A percentile compares a stretch with the other conserved stretches of the same genome.
Evolutionary conservation across 2,888 invertebrate species (phyloP).

Genomic region (Spodoptera littoralis): DNA sequence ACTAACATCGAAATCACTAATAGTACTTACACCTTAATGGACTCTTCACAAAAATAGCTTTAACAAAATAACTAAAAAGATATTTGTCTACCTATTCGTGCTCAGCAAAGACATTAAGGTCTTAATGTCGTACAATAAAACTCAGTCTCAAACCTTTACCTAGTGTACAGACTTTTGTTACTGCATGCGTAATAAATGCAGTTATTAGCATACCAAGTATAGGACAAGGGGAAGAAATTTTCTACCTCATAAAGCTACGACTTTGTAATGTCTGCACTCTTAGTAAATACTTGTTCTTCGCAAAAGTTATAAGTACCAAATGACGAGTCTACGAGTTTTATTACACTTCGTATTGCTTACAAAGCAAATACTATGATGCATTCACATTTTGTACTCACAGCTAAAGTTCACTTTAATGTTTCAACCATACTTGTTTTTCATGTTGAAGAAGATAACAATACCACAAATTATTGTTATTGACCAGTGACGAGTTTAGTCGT

Average conservation of each 20-base stretch:
- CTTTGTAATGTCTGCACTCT: conserved; percentile 68
- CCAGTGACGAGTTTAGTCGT: conserved; percentile 7
- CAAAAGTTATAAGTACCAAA: conserved; percentile 41
- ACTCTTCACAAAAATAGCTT: conserved; percentile 1
- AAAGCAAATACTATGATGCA: background rate
- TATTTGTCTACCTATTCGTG: conserved; percentile 19
- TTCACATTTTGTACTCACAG: too few relatives aligned
- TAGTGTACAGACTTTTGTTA: conserved; percentile 41
- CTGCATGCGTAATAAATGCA: conserved; percentile 77
- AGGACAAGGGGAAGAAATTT: conserved; percentile 72
- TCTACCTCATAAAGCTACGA: conserved; percentile 73
- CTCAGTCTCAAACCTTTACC: conserved; percentile 35
- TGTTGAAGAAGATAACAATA: conserved; percentile 6
- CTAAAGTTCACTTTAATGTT: background rate
- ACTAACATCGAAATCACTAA: background rate
- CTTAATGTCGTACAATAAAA: conserved; percentile 48
- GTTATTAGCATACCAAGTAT: conserved; percentile 76
- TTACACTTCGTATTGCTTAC: conserved; percentile 3
- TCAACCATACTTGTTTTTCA: conserved; percentile 12
- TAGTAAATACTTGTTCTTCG: conserved; percentile 49
- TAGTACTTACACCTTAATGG: background rate
- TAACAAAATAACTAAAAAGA: conserved; percentile 16
- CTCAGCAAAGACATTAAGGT: conserved; percentile 39
- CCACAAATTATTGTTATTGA: conserved; percentile 2
- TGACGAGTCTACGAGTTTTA: conserved; percentile 38